These are phyloP conservation scores for Camponotus pennsylvanicus DNA, from an alignment of 1,140 invertebrate genomes.

Conservation along the genomic window DNA sequence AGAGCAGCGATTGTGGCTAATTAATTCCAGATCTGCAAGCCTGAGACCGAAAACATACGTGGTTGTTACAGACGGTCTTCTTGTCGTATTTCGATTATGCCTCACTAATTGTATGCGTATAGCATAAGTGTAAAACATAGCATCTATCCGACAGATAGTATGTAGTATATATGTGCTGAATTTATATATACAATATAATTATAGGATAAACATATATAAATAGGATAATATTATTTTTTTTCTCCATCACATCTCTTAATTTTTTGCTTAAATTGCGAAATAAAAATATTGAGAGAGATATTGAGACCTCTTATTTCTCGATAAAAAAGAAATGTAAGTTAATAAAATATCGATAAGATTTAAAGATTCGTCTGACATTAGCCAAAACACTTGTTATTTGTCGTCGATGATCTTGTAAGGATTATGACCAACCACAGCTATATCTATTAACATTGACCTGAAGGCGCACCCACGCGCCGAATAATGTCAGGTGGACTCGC, in stretches of 20 bases:
- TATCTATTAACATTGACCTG: slow-evolving; percentile 24
- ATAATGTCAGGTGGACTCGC: background rate
- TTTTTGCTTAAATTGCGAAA: background rate
- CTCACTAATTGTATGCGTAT: background rate
- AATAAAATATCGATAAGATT: background rate
- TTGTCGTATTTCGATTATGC: background rate
- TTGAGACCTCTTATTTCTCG: background rate
- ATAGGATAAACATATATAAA: no score
- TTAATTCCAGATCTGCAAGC: slow-evolving; percentile 47
- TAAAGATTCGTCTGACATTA: background rate
- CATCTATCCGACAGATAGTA: background rate
- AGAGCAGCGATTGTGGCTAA: slow-evolving; percentile 46
- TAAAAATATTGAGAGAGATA: background rate
- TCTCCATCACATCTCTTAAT: background rate
- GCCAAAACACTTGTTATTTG: background rate
- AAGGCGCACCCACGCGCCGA: slow-evolving; percentile 1
- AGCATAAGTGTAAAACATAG: background rate
- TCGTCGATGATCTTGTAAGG: background rate
- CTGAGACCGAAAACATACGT: background rate
- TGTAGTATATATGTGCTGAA: background rate
- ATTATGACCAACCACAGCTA: background rate
- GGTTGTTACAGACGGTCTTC: background rate
- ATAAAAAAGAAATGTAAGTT: background rate
- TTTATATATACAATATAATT: background rate
- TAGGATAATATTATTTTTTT: background rate